Base-by-base conservation (phyloP, 2,113 vertebrate species). In the Synchiropus splendidus region DNA sequence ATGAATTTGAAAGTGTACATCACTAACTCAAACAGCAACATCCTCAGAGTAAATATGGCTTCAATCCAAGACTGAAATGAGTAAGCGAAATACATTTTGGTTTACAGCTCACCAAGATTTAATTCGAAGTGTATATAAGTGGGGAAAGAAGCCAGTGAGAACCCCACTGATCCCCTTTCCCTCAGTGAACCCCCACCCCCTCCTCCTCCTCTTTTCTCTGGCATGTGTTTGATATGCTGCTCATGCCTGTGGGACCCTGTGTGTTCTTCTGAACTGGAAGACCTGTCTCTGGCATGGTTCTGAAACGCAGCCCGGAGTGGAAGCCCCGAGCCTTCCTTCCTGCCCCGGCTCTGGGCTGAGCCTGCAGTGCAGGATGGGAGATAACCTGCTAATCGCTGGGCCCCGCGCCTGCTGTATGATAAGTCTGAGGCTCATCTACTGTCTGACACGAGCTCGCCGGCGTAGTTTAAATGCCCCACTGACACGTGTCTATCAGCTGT, bases 321-420 rank as follows among this genome's bases (percentile, higher is more conserved):
- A 70, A 70, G 45, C 67, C 48, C 45, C 51, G 45, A 13, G 69
- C 56, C 67, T 83, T 80, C 68, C 79, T 85, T 85, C 80, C 84
- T 85, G 80, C 64, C 67, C 72, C 52, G 31, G 59, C 54, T 42
- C 47, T 30, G 65, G 73, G 74, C 70, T 34, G 15, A 55, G 71
- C 60, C 70, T 51, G 42, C 58, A 66, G 65, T 71, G 79, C 78
- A 77, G 76, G 77, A 83, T 75, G 69, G 54, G 49, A 81, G 85
- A 86, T 87, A 85, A 83, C 81, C 64, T 31, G 39, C 60, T 85
- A 81, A 83, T 79, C 70, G 62, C 42, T 6, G 16, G 31, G 13
- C 36, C 21, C 60, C 48, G 56, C 31, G 61, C 47, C 70, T 72
- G 64, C 39, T 0, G 18, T 41, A 10, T 43, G 83, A 86, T 87